Percentiles rank a stretch among this genome's conserved stretches.
phyloP scores from a whole-genome alignment of 2,888 invertebrate species.

The Ethmia dodecea region DNA sequence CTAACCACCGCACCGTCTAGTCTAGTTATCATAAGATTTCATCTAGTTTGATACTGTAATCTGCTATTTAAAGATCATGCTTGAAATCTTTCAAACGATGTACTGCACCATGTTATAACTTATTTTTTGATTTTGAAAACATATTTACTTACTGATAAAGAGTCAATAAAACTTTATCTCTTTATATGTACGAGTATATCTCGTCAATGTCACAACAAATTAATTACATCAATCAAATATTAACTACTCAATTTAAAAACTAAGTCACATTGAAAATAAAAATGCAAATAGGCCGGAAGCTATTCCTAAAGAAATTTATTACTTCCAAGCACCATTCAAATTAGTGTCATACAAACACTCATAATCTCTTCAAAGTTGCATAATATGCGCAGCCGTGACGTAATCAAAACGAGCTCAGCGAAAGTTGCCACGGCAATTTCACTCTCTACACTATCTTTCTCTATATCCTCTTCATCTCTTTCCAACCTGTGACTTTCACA shows the following conservation, averaged over 20 bases:
- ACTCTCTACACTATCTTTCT: constrained; percentile 64
- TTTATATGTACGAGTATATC: no score
- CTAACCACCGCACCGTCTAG: constrained; percentile 31
- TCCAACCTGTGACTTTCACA: constrained; percentile 27
- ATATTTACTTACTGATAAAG: neutral
- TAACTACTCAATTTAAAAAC: neutral
- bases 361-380: constrained; percentile 62
- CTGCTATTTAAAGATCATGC: neutral
- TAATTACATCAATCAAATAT: neutral
- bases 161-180: no score
- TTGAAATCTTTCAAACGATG: no score
- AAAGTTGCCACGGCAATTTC: constrained; percentile 72
- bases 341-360: constrained; percentile 63
- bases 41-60: constrained; percentile 10
- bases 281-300: constrained; percentile 38
- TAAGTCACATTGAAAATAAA: constrained; percentile 11
- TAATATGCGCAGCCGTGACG: constrained; percentile 58
- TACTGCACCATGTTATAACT: no score
- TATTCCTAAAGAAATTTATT: constrained; percentile 48
- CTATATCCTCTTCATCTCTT: constrained; percentile 37
- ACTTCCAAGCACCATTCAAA: constrained; percentile 63
- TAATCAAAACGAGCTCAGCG: constrained; percentile 71
- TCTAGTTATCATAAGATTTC: constrained; percentile 21
- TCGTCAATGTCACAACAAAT: constrained; percentile 6
- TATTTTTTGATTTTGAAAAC: neutral